Base-by-base conservation (phyloP, 1,140 invertebrate genomes). In the Polypedilum vanderplanki region DNA sequence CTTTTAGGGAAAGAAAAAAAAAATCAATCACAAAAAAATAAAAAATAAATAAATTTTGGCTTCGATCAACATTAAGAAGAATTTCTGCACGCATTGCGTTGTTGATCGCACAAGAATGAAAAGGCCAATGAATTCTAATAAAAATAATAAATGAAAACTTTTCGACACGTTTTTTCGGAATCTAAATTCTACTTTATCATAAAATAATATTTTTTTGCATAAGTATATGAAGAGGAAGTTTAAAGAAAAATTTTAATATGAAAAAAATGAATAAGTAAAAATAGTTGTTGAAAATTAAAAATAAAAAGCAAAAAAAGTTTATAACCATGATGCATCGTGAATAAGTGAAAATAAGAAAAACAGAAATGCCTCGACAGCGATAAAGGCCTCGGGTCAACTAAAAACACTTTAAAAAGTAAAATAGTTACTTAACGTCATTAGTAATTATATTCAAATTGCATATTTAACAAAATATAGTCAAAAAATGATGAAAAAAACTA, bases 191-290 rank as follows among this genome's bases (percentile, higher is more conserved):
- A 57, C 46, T 57, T 57, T 57, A 57, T 57, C 46, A 57, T 57
- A 57, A 46, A 57, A 12, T 33, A 33, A 33, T 33, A n/a, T 57
- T 57, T 57, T 57, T 57, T 57, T 57, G 46, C 46, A 57, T 57
- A 70, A 70, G 9, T 18, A 70, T 33, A 33, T 33, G 24, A 33
- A 33, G 24, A 33, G 5, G 24, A 33, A 20, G 18, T 70, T 70
- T 20, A 70, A 70, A 70, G 18, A 70, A 70, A 70, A 70, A 22
- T 70, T 70, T 70, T 70, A 70, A 70, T 70, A 70, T 70, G 20
- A 70, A 70, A 70, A 10, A 8, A 18, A n/a, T n/a, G n/a, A n/a
- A n/a, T n/a, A n/a, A n/a, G n/a, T n/a, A 70, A 70, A 57, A 57
- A 57, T 70, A 70, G 65, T 70, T 70, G 65, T 70, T 70, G 65